A percentile compares a stretch with the other conserved stretches of the same genome.
Conservation (phyloP, 2,797 vertebrate genomes). For the Botia kubotai region DNA sequence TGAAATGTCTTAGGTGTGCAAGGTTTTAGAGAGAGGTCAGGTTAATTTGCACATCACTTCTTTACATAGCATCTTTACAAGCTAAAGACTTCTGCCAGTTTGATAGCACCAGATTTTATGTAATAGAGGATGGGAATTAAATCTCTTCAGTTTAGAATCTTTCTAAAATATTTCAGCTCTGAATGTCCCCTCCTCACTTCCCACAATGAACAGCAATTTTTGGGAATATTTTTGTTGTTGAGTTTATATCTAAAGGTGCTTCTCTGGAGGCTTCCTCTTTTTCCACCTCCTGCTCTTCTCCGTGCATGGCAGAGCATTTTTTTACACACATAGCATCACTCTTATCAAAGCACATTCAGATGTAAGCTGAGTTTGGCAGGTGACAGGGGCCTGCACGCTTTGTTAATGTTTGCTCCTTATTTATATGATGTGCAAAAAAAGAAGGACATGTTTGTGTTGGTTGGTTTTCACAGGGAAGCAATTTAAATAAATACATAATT, state of each 20-base stretch:
- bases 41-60: too few species aligned
- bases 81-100: too few species aligned
- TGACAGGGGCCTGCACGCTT: not conserved
- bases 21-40: too few species aligned
- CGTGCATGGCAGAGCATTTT: not conserved
- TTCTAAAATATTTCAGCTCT: not conserved
- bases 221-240: not conserved
- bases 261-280: not conserved
- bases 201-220: not conserved
- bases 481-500: not conserved
- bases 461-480: not conserved
- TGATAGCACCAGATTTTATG: too few species aligned
- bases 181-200: not conserved
- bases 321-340: not conserved
- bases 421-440: not conserved
- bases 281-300: not conserved
- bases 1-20: too few species aligned
- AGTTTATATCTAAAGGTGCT: not conserved
- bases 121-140: not conserved
- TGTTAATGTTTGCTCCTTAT: not conserved
- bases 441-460: not conserved
- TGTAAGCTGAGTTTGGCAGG: not conserved
- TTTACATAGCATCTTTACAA: too few species aligned
- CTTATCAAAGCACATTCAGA: not conserved
- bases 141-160: too few species aligned